These are phyloP conservation scores for Ips nitidus DNA, from an alignment of 1,140 invertebrate genomes.

Conservation along the genomic window DNA sequence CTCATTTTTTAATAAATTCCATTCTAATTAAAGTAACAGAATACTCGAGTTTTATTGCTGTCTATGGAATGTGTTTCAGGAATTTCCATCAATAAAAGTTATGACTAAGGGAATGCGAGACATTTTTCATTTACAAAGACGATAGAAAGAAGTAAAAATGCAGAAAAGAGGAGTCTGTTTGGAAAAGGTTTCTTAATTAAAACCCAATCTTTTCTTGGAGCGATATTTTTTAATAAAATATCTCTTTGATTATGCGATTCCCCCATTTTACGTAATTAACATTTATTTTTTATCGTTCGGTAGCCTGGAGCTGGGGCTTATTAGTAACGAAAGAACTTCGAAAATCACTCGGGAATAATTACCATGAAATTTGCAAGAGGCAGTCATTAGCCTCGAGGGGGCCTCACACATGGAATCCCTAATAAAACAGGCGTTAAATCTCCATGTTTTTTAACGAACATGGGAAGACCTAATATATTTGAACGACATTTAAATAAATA, in stretches of 20 bases:
- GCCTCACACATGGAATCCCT: constrained; percentile 1
- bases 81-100: constrained; percentile 27
- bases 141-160: constrained; percentile 12
- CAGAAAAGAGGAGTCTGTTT: constrained; percentile 9
- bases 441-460: constrained; percentile 29
- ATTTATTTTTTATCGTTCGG: too few species aligned
- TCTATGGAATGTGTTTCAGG: constrained; percentile 15
- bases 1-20: neutral
- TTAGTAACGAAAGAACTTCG: too few species aligned
- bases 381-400: neutral
- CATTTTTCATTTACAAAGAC: constrained; percentile 24
- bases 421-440: constrained; percentile 33
- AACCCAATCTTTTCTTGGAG: constrained; percentile 8
- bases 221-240: constrained; percentile 4
- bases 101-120: constrained; percentile 18
- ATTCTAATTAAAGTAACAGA: constrained; percentile 18
- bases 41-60: constrained; percentile 15
- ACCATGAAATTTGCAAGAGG: neutral
- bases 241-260: neutral
- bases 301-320: too few species aligned
- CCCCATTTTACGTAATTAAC: too few species aligned
- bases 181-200: constrained; percentile 9
- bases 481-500: constrained; percentile 39
- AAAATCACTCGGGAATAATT: too few species aligned
- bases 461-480: constrained; percentile 32